Conservation (phyloP, 2,888 invertebrate genomes). For the Taphrorychus bicolor region DNA sequence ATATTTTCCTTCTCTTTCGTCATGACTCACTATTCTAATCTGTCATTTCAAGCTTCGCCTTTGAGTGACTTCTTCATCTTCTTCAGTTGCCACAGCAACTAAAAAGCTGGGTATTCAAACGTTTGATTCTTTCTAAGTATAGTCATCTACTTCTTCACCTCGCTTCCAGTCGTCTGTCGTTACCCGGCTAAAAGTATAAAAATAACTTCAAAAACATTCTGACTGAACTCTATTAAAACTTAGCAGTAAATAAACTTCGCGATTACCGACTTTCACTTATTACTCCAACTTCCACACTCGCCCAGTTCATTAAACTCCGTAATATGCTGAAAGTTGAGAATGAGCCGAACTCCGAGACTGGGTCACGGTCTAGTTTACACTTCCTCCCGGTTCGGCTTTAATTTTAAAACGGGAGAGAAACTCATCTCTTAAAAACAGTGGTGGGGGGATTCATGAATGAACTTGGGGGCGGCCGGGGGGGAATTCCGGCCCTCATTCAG, state of each 20-base stretch:
- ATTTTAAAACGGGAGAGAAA: conserved; percentile 58
- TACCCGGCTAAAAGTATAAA: too few species aligned
- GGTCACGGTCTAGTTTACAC: conserved; percentile 60
- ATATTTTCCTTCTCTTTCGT: too few species aligned
- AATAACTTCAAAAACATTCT: too few species aligned
- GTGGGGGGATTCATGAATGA: conserved; percentile 46
- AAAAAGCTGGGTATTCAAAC: too few species aligned
- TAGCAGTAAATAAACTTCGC: neutral
- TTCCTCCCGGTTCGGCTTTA: conserved; percentile 53
- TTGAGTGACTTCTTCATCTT: too few species aligned
- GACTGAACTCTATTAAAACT: too few species aligned
- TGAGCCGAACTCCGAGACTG: conserved; percentile 42
- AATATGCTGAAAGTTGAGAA: conserved; percentile 42
- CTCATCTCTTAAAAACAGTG: conserved; percentile 58
- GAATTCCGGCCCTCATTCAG: conserved; percentile 45
- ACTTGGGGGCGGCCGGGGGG: conserved; percentile 39
- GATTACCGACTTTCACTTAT: conserved; percentile 20
- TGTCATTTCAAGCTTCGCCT: too few species aligned
- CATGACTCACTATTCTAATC: too few species aligned
- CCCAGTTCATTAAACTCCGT: conserved; percentile 39
- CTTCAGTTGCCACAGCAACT: too few species aligned
- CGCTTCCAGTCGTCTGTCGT: too few species aligned
- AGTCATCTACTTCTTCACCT: too few species aligned
- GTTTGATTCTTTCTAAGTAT: too few species aligned
- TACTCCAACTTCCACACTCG: conserved; percentile 29